phyloP scores from a whole-genome alignment of 2,113 vertebrate genomes.

The Nicator chloris region DNA sequence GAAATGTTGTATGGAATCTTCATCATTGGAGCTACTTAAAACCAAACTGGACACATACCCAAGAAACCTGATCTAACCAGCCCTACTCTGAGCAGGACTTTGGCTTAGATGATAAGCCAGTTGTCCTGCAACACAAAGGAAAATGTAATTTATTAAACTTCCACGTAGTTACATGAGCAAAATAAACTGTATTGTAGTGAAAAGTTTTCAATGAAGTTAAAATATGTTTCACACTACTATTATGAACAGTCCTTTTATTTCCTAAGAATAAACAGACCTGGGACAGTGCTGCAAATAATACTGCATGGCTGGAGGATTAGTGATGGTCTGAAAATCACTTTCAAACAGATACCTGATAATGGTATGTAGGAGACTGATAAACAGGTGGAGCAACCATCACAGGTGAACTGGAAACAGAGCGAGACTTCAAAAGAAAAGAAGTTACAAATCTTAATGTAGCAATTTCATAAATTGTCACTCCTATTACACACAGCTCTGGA shows the following conservation, averaged over 20 bases:
- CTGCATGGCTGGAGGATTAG: neutral
- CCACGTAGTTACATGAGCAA: neutral
- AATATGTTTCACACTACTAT: neutral
- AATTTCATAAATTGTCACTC: neutral
- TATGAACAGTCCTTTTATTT: neutral
- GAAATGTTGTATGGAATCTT: neutral
- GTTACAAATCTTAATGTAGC: neutral
- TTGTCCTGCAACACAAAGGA: neutral
- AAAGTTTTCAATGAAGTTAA: neutral
- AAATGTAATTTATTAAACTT: neutral
- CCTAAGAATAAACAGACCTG: neutral
- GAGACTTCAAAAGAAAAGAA: slow-evolving; percentile 53
- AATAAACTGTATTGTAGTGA: neutral
- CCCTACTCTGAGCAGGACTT: neutral
- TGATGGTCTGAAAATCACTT: neutral
- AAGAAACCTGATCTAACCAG: neutral
- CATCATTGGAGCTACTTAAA: neutral
- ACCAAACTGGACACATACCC: neutral
- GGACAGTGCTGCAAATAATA: neutral
- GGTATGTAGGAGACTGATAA: slow-evolving; percentile 74
- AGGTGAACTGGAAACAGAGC: slow-evolving; percentile 70
- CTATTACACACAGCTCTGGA: neutral
- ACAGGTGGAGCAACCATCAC: slow-evolving; percentile 73
- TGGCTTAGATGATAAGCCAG: neutral
- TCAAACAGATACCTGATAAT: slow-evolving; percentile 74